Base-by-base conservation (phyloP, 2,888 invertebrate genomes). In the Philopedon plagiatum region DNA sequence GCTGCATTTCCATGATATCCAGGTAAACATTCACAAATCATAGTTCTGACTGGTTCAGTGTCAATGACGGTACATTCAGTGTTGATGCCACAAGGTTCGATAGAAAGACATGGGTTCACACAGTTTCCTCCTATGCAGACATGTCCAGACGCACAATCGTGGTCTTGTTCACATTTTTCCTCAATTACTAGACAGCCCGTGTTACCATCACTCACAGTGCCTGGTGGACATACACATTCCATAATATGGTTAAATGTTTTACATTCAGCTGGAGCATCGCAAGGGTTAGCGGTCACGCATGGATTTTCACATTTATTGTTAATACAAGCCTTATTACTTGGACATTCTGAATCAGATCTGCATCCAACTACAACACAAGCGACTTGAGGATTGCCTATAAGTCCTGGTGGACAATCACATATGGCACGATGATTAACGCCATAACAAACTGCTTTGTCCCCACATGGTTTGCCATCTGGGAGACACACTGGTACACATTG, bases 1-100 rank as follows among this genome's bases (percentile, higher is more conserved):
- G 94, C 92, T 18, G 96, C 96, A 83, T 96, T 94, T 83, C 96
- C 97, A 85, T 91, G 91, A 83, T 92, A 95, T 73, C 95, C 96
- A 34, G 93, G 92, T 49, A 92, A 83, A 83, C 97, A 97, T 85
- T 94, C 93, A 81, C 96, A 97, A 74, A 94, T 90, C 93, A 96
- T 94, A 7, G 96, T 96, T 81, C 94, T 89, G 0, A 96, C 92
- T 8, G 96, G 95, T 58, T 91, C 87, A 0, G 96, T 95, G 81
- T 96, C 93, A 32, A 94, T 86, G 1, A 94, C 92, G 73, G 90
- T 91, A 81, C 96, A 96, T 70, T 90, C 88, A 0, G 95, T 92
- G 81, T 95, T 94, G 0, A 89, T 88, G 5, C 94, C 95, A 81
- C 96, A 97, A 0, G 96, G 95, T 78, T 91, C 88, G 1, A 92